Evolutionary conservation across 2,113 vertebrate genomes (phyloP), one percentile per base, ranked within the genome.

Genomic region (Antigone vipio): DNA sequence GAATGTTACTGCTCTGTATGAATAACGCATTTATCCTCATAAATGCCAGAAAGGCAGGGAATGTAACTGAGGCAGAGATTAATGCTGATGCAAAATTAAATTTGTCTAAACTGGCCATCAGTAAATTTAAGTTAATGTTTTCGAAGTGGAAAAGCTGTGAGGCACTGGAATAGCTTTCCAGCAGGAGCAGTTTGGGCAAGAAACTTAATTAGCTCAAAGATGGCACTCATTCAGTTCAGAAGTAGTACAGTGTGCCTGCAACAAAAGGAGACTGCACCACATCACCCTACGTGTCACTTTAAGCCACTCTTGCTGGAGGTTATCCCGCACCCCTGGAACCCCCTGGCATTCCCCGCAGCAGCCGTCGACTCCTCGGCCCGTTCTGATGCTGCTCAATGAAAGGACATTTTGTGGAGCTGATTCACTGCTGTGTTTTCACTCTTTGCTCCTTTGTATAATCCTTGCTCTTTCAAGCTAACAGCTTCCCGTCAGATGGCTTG

Each of bases 401-500:
- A 92, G 81, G 66, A 45, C 78, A 74, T 78, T 89, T 32, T 81
- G 90, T 87, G 89, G 64, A 73, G 69, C 92, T 92, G 86, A 85
- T 92, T 94, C 89, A 56, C 69, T 19, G 87, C 91, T 35, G 26
- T 47, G 68, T 88, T 95, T 94, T 85, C 15, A 23, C 84, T 89
- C 77, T 77, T 50, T 64, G 73, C 95, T 96, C 52, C 92, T 96
- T 85, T 93, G 66, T 95, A 9, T 82, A 88, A 95, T 93, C 89
- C 69, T 4, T 27, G 86, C 95, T 93, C 95, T 93, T 94, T 95
- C 92, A n/a, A 88, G 91, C 97, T 92, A 93, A 77, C 94, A 47
- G 90, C 75, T 94, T 58, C 84, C 72, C 15, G 8, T 97, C 97
- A 95, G 96, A 97, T 97, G 96, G 85, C 76, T 93, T 98, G 97